These are phyloP conservation scores for Armadillidium nasatum DNA, from an alignment of 1,140 invertebrate species.

Conservation along the genomic window DNA sequence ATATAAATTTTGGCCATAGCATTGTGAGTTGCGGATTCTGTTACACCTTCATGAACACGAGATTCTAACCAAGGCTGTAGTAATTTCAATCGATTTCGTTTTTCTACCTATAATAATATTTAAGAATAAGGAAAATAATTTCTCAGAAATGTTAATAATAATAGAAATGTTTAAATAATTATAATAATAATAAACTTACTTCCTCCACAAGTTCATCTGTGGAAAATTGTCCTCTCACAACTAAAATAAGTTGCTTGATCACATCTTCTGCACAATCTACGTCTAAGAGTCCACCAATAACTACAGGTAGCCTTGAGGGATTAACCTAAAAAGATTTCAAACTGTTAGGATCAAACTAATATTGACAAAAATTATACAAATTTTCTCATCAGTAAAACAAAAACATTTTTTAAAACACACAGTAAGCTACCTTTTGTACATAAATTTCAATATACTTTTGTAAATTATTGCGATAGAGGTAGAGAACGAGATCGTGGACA, in stretches of 20 bases:
- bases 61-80: constrained; percentile 95
- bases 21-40: constrained; percentile 97
- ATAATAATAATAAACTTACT: constrained; percentile 46
- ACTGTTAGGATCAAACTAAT: constrained; percentile 24
- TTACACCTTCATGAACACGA: constrained; percentile 90
- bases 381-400: neutral
- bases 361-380: neutral
- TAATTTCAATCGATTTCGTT: constrained; percentile 91
- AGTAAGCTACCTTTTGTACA: constrained; percentile 81
- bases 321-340: constrained; percentile 87
- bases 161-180: too few species aligned
- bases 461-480: constrained; percentile 94
- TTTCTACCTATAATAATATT: constrained; percentile 64
- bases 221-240: constrained; percentile 95
- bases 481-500: constrained; percentile 97
- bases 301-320: constrained; percentile 92
- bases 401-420: neutral
- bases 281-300: constrained; percentile 93
- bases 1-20: constrained; percentile 99
- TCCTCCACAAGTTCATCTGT: constrained; percentile 99
- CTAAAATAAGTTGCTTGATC: constrained; percentile 96
- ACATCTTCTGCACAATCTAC: constrained; percentile 99
- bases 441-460: constrained; percentile 99
- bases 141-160: neutral
- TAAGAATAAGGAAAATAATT: neutral